Percentiles rank a stretch among this genome's conserved stretches.
phyloP scores from a whole-genome alignment of 2,797 vertebrate species.

The Characodon lateralis region DNA sequence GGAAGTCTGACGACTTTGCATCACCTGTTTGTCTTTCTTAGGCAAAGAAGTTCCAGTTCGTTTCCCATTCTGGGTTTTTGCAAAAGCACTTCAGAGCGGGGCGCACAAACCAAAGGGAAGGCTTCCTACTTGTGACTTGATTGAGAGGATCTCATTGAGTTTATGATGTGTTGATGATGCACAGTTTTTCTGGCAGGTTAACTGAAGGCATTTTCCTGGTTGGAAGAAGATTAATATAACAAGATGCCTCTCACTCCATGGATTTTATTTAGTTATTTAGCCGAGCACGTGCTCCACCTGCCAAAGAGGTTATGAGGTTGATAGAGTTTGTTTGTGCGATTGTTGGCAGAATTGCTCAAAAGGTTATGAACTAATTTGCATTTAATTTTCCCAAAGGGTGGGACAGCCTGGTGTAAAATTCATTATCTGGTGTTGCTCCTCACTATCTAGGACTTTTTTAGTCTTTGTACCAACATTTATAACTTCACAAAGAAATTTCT shows the following conservation, averaged over 20 bases:
- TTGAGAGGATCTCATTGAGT: conserved; percentile 3
- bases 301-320: neutral
- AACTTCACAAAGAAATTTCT: too few species aligned
- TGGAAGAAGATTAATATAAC: neutral
- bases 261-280: neutral
- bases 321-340: neutral
- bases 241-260: neutral
- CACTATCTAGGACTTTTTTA: neutral
- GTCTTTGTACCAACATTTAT: too few species aligned
- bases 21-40: conserved; percentile 25
- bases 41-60: conserved; percentile 14
- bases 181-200: conserved; percentile 1
- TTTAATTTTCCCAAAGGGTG: neutral
- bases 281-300: neutral
- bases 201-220: neutral
- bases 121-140: conserved; percentile 21
- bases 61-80: conserved; percentile 11
- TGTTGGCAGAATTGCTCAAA: neutral
- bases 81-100: conserved; percentile 22
- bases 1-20: conserved; percentile 3
- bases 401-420: neutral
- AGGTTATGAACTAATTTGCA: conserved; percentile 2
- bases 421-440: neutral
- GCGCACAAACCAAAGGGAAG: neutral
- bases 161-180: conserved; percentile 1